Evolutionary conservation across 2,797 vertebrate genomes (phyloP).

Genomic region (Lepilemur septentrionalis): DNA sequence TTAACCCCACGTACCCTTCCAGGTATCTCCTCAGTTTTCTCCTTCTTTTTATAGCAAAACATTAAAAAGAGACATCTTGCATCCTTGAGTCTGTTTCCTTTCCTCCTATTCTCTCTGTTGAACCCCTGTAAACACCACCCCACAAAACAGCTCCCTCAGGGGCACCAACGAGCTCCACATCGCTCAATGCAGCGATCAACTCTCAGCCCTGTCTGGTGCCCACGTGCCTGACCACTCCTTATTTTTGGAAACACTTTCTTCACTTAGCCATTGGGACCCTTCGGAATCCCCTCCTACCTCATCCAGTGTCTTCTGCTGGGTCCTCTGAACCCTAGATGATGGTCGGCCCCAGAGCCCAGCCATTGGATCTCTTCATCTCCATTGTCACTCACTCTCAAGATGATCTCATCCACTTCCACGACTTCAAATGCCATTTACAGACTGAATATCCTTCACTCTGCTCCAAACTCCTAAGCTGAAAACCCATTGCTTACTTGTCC

Average conservation of each 20-base stretch:
- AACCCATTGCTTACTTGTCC: not conserved
- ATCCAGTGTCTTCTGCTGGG: not conserved
- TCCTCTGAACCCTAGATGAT: not conserved
- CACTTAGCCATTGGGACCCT: not conserved
- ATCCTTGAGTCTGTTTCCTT: conserved; percentile 23
- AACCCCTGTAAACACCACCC: not conserved
- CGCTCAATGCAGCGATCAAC: not conserved
- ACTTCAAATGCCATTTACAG: not conserved
- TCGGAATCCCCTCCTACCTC: not conserved
- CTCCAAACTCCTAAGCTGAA: not conserved
- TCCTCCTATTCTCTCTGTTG: not conserved
- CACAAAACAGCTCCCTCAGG: not conserved
- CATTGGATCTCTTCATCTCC: not conserved
- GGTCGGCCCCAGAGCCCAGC: not conserved
- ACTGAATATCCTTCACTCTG: not conserved
- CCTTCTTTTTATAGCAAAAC: conserved; percentile 31
- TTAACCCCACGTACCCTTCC: not conserved
- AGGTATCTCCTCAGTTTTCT: not conserved
- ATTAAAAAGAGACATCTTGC: conserved; percentile 28
- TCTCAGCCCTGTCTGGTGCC: not conserved
- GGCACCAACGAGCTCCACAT: not conserved
- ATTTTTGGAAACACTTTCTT: not conserved
- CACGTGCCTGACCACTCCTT: not conserved
- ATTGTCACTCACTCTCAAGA: not conserved
- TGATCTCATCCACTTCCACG: not conserved